phyloP scores from a whole-genome alignment of 2,888 invertebrate genomes.

The Tupiocoris notatus region DNA sequence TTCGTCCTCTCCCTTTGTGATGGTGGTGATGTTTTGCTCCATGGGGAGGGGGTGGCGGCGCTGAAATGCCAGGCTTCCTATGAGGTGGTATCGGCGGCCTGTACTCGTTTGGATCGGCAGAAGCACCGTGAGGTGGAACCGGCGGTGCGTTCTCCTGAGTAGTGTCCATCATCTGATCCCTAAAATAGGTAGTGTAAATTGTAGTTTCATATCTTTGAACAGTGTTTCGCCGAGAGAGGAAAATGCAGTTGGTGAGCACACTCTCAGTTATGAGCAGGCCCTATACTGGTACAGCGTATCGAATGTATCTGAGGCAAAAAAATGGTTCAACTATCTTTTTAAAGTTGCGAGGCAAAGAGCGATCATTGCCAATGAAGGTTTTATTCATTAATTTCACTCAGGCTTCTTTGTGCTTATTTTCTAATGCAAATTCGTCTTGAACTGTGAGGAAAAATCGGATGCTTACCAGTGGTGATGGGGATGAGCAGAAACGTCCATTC shows the following conservation, averaged over 20 bases:
- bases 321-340: no score
- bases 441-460: no score
- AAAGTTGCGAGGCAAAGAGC: no score
- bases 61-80: slow-evolving; percentile 59
- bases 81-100: slow-evolving; percentile 87
- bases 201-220: background rate
- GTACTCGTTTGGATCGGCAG: slow-evolving; percentile 60
- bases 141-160: slow-evolving; percentile 41
- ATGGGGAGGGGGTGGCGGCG: slow-evolving; percentile 85
- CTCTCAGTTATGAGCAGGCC: no score
- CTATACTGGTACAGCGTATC: no score
- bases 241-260: no score
- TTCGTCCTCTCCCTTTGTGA: slow-evolving; percentile 50
- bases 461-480: slow-evolving; percentile 44
- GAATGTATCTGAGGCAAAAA: no score
- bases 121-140: slow-evolving; percentile 40
- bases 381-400: no score
- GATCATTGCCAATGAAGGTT: no score
- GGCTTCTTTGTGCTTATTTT: no score
- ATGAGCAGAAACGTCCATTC: slow-evolving; percentile 44
- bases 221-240: background rate
- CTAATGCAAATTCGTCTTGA: no score
- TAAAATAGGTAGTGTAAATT: slow-evolving; percentile 27
- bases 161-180: slow-evolving; percentile 41
- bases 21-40: slow-evolving; percentile 46